Conservation (phyloP, 1,140 invertebrate species). For the Halesus radiatus region DNA sequence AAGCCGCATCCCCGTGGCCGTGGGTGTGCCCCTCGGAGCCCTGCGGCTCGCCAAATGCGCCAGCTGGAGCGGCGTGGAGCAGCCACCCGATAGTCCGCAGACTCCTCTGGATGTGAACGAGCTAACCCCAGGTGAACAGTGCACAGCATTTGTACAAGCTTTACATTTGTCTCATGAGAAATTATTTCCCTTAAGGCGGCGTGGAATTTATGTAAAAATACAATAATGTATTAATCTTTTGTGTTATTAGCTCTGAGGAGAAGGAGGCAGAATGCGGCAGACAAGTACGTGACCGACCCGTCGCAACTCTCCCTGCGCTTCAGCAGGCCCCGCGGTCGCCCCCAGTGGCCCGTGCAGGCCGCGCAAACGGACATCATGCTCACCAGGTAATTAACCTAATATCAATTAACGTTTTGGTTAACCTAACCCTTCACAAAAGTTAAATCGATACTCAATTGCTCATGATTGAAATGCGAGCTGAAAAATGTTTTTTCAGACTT, state of each 20-base stretch:
- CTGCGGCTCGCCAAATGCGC: conserved; percentile 70
- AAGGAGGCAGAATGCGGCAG: conserved; percentile 74
- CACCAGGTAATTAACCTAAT: conserved; percentile 15
- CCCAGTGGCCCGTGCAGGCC: conserved; percentile 54
- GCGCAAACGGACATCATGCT: not conserved
- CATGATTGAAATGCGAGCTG: too few species aligned
- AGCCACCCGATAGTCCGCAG: conserved; percentile 49
- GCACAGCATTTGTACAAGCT: too few species aligned
- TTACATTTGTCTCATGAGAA: too few species aligned
- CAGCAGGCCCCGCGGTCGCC: conserved; percentile 71
- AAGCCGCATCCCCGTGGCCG: conserved; percentile 58
- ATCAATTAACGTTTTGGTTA: too few species aligned
- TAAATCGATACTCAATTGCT: too few species aligned
- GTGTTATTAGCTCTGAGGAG: conserved; percentile 64
- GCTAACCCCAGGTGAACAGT: conserved; percentile 58
- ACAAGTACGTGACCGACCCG: conserved; percentile 80
- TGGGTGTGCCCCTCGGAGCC: conserved; percentile 61
- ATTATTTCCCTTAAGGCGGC: too few species aligned
- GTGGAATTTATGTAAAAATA: too few species aligned
- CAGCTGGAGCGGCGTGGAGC: conserved; percentile 70
- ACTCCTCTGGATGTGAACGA: conserved; percentile 54
- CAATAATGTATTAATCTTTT: not conserved
- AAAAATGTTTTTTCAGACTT: too few species aligned
- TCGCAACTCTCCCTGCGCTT: conserved; percentile 78
- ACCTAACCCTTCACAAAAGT: too few species aligned